Evolutionary conservation across 30 jellyfish, hydroid and myxozoan species (phyloP).

Genomic region (Aurelia sp.): DNA sequence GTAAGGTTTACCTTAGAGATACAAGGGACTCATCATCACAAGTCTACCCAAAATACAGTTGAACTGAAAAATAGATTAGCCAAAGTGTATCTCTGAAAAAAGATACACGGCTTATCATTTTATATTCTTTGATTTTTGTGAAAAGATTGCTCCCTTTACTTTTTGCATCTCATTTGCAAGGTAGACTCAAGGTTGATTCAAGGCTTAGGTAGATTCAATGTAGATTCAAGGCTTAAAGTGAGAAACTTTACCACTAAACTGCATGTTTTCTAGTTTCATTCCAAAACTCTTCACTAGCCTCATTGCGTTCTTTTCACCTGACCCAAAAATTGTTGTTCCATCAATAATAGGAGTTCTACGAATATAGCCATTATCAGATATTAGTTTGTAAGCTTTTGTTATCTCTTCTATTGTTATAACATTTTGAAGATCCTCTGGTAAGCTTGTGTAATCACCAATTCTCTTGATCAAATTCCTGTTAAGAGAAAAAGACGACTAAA

Average conservation of each 20-base stretch:
- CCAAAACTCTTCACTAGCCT: constrained; percentile 20
- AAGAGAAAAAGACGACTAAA: not conserved
- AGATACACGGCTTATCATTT: no score
- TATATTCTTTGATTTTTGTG: no score
- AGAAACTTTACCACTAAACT: constrained; percentile 47
- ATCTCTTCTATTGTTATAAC: constrained; percentile 15
- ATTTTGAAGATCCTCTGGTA: constrained; percentile 30
- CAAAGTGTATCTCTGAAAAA: no score
- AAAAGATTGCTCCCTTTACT: no score
- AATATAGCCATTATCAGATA: constrained; percentile 11
- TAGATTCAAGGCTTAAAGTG: no score
- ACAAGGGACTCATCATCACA: no score
- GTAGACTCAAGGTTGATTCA: no score
- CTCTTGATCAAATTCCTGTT: constrained; percentile 37
- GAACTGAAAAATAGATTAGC: no score
- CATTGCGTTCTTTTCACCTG: not conserved
- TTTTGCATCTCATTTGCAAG: no score
- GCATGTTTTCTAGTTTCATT: constrained; percentile 74
- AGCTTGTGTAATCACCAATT: constrained; percentile 7
- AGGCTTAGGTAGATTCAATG: no score
- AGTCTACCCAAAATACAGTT: no score
- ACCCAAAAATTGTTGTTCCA: constrained; percentile 25
- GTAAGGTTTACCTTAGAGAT: no score
- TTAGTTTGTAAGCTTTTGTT: constrained; percentile 12
- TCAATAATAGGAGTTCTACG: constrained; percentile 51